Percentiles rank a stretch among this genome's conserved stretches.
phyloP scores from a whole-genome alignment of 2,797 vertebrate genomes.

The Gobionotothen gibberifrons region DNA sequence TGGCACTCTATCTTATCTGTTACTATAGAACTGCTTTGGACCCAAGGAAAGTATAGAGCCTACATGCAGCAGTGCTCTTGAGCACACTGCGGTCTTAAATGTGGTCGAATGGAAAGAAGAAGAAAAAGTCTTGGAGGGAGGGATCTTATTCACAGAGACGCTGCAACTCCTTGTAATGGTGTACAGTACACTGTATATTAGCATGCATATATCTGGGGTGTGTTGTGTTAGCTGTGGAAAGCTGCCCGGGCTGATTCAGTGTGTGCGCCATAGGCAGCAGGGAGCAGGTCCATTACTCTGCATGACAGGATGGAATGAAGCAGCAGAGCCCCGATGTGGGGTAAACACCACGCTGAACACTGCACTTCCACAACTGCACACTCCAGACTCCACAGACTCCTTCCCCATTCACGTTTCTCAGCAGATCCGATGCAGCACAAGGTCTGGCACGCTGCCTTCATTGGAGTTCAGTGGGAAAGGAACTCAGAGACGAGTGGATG shows the following conservation, averaged over 20 bases:
- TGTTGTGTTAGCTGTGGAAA: slow-evolving; percentile 46
- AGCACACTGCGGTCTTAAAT: slow-evolving; percentile 44
- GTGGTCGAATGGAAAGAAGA: slow-evolving; percentile 32
- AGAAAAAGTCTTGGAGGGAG: slow-evolving; percentile 27
- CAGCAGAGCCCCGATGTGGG: slow-evolving; percentile 63
- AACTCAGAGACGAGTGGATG: slow-evolving; percentile 51
- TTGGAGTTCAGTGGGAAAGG: slow-evolving; percentile 45
- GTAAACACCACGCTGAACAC: slow-evolving; percentile 67
- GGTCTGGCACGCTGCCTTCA: slow-evolving; percentile 56
- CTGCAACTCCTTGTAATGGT: slow-evolving; percentile 44
- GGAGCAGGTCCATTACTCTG: slow-evolving; percentile 75
- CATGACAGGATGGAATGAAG: slow-evolving; percentile 73
- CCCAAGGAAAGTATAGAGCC: slow-evolving; percentile 58
- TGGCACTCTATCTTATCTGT: slow-evolving; percentile 69
- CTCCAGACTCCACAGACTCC: slow-evolving; percentile 42
- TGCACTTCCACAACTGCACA: slow-evolving; percentile 56
- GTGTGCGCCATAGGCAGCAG: slow-evolving; percentile 63
- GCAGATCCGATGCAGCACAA: slow-evolving; percentile 58
- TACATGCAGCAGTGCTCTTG: slow-evolving; percentile 51
- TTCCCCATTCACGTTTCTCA: slow-evolving; percentile 55
- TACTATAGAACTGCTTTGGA: slow-evolving; percentile 55
- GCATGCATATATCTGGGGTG: slow-evolving; percentile 47
- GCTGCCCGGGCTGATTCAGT: slow-evolving; percentile 57
- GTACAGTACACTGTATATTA: slow-evolving; percentile 50
- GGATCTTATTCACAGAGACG: slow-evolving; percentile 41